These are phyloP conservation scores for Phortica okadai DNA, from an alignment of 2,888 invertebrate species.

Conservation along the genomic window DNA sequence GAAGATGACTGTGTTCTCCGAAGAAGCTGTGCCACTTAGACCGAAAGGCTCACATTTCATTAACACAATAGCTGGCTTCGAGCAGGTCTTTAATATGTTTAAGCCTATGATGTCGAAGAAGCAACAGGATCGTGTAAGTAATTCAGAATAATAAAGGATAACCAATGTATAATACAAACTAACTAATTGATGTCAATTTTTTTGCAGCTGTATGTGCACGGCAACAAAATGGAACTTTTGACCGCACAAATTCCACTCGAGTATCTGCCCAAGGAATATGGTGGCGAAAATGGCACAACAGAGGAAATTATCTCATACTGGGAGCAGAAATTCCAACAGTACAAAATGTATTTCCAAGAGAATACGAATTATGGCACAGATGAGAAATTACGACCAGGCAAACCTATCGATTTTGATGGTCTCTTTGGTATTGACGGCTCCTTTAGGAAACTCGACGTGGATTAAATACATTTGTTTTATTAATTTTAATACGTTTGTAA, in stretches of 20 bases:
- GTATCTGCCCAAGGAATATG: constrained; percentile 82
- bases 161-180: constrained; percentile 8
- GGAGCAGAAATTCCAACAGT: constrained; percentile 62
- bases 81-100: constrained; percentile 79
- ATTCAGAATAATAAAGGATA: not conserved
- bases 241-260: constrained; percentile 79
- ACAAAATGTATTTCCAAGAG: constrained; percentile 62
- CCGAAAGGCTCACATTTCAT: constrained; percentile 80
- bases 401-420: constrained; percentile 63
- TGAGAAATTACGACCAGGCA: constrained; percentile 65
- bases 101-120: constrained; percentile 81
- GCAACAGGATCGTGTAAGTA: constrained; percentile 77
- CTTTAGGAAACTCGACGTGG: constrained; percentile 71
- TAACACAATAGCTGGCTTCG: constrained; percentile 80
- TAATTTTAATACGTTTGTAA: not conserved
- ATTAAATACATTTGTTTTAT: constrained; percentile 49
- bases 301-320: constrained; percentile 59
- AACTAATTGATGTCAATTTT: not conserved
- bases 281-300: constrained; percentile 79
- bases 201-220: constrained; percentile 79
- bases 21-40: constrained; percentile 81
- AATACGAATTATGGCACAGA: constrained; percentile 64
- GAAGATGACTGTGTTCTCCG: constrained; percentile 78
- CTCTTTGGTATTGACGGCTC: constrained; percentile 72
- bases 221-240: constrained; percentile 78